These are phyloP conservation scores for Nomada lathburiana DNA, from an alignment of 2,888 invertebrate species.

Conservation along the genomic window DNA sequence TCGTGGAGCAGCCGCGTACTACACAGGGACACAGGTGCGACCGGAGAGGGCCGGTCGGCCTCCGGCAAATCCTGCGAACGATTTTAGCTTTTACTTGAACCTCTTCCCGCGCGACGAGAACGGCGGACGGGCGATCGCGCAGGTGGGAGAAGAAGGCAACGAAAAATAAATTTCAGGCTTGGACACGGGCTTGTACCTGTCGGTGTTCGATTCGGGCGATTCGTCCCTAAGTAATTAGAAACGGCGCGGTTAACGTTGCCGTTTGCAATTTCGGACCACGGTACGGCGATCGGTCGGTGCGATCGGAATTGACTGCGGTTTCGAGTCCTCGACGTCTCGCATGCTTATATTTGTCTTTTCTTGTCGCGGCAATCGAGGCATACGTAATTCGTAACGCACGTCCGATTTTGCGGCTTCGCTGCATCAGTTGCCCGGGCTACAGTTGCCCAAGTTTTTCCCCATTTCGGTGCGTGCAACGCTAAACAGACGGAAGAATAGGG, in stretches of 20 bases:
- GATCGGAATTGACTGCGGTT: too few species aligned
- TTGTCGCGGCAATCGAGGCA: too few species aligned
- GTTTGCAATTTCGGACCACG: not conserved
- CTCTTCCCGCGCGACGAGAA: constrained; percentile 29
- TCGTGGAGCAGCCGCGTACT: constrained; percentile 8
- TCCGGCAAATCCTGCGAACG: constrained; percentile 62
- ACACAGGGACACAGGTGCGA: constrained; percentile 25
- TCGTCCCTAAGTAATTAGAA: too few species aligned
- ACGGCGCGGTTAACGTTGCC: not conserved
- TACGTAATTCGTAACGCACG: too few species aligned
- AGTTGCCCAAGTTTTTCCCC: too few species aligned
- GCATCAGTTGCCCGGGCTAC: too few species aligned
- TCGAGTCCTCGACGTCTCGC: too few species aligned
- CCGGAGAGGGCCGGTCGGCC: constrained; percentile 19
- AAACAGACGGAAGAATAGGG: not conserved
- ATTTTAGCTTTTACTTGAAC: constrained; percentile 63
- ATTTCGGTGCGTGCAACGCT: too few species aligned
- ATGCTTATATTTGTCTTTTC: too few species aligned
- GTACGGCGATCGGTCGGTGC: too few species aligned
- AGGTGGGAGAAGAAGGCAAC: not conserved
- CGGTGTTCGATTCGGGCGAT: constrained; percentile 27
- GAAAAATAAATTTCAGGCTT: constrained; percentile 40
- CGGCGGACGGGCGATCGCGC: not conserved
- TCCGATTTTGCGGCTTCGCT: too few species aligned
- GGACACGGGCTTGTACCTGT: constrained; percentile 6